Percentiles rank a stretch among this genome's conserved stretches.
Evolutionary conservation across 2,797 vertebrate genomes (phyloP).

Genomic region (Pangasius macronema): DNA sequence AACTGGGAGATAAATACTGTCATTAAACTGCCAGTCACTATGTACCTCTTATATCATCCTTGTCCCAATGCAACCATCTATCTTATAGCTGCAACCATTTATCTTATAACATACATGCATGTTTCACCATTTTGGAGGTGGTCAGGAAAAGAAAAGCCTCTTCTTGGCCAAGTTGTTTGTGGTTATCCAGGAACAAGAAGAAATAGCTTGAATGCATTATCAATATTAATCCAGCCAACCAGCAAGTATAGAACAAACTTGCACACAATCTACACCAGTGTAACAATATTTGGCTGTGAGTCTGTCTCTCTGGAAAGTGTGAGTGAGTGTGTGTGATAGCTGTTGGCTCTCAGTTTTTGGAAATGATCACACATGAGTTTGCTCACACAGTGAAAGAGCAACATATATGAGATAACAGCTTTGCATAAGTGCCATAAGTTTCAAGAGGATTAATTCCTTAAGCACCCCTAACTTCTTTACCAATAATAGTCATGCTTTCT

Average conservation of each 20-base stretch:
- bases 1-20: not conserved
- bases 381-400: not conserved
- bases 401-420: conserved; percentile 3
- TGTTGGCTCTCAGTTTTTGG: conserved; percentile 24
- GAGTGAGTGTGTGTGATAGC: conserved; percentile 14
- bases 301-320: conserved; percentile 31
- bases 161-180: not conserved
- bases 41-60: not conserved
- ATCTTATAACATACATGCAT: not conserved
- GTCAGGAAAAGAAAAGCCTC: not conserved
- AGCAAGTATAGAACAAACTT: conserved; percentile 39
- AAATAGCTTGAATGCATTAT: conserved; percentile 25
- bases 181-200: not conserved
- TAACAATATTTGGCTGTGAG: conserved; percentile 45
- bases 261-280: not conserved
- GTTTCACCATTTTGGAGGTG: not conserved
- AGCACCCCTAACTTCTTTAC: not conserved
- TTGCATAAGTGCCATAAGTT: conserved; percentile 6
- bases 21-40: not conserved
- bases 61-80: not conserved
- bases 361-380: not conserved
- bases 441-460: not conserved
- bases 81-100: not conserved
- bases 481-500: not conserved
- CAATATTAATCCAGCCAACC: conserved; percentile 31